Evolutionary conservation across 1,140 invertebrate species (phyloP).

Genomic region (Xylocopa sonorina): DNA sequence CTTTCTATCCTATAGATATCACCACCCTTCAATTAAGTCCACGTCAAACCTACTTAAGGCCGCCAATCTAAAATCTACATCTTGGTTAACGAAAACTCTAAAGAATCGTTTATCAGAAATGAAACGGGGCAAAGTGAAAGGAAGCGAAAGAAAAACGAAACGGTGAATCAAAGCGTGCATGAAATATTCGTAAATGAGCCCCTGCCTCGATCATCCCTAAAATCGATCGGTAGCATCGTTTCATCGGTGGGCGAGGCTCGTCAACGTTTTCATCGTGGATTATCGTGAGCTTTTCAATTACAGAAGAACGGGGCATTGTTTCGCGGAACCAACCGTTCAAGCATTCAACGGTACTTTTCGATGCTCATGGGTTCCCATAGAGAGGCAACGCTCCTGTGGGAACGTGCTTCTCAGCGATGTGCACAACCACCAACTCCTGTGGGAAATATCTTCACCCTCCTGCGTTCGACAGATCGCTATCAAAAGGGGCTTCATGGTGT

Average conservation of each 20-base stretch:
- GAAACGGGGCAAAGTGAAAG: too few relatives aligned
- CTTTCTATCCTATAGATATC: too few relatives aligned
- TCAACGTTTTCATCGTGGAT: slow-evolving; percentile 32
- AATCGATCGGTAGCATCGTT: not conserved
- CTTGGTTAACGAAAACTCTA: too few relatives aligned
- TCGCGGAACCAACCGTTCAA: slow-evolving; percentile 54
- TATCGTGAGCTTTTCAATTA: slow-evolving; percentile 71
- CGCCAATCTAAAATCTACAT: too few relatives aligned
- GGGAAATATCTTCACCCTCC: slow-evolving; percentile 77
- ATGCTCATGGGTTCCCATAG: slow-evolving; percentile 72
- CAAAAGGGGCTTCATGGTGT: slow-evolving; percentile 72
- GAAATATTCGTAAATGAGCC: slow-evolving; percentile 9
- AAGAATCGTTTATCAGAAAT: too few relatives aligned
- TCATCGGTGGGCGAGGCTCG: slow-evolving; percentile 19
- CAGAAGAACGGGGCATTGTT: slow-evolving; percentile 68
- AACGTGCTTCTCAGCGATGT: slow-evolving; percentile 64
- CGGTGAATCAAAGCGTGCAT: not conserved
- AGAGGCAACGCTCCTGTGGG: slow-evolving; percentile 72
- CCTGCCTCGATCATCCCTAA: not conserved
- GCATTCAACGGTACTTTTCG: slow-evolving; percentile 63
- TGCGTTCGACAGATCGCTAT: slow-evolving; percentile 69
- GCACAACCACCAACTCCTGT: slow-evolving; percentile 75
- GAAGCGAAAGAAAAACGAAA: not conserved
- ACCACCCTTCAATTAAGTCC: too few relatives aligned
- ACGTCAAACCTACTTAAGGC: too few relatives aligned